phyloP scores from a whole-genome alignment of 2,113 vertebrate species.

The Heteronetta atricapilla region DNA sequence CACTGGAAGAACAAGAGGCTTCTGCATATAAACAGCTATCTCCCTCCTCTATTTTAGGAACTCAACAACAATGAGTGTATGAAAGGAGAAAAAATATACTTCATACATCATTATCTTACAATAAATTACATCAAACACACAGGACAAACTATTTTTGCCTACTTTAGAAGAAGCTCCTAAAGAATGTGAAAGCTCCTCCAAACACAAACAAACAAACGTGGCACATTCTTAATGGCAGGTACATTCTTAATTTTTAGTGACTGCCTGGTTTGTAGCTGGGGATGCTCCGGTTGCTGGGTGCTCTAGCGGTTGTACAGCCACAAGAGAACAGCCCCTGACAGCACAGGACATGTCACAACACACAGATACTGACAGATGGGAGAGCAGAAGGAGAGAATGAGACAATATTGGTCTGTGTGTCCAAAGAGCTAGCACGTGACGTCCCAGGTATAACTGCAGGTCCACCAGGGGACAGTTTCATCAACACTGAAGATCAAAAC shows the following conservation, averaged over 20 bases:
- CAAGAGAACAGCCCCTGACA: not conserved
- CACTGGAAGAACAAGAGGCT: not conserved
- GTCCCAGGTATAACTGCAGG: not conserved
- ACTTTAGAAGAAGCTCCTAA: not conserved
- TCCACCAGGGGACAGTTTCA: not conserved
- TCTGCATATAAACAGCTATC: not conserved
- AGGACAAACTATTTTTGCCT: not conserved
- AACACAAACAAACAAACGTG: not conserved
- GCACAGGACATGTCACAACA: not conserved
- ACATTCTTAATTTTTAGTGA: not conserved
- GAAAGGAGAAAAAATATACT: not conserved
- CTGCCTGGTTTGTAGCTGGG: not conserved
- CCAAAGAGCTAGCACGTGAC: slow-evolving; percentile 16
- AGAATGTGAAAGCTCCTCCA: not conserved
- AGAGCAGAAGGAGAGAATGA: slow-evolving; percentile 49
- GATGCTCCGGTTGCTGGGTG: not conserved
- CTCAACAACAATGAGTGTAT: not conserved
- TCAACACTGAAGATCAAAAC: not conserved
- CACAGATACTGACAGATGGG: not conserved
- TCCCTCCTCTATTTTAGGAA: not conserved
- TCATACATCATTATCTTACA: not conserved
- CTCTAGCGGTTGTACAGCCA: not conserved
- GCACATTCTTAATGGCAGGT: not conserved
- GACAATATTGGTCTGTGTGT: not conserved
- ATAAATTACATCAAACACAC: not conserved